A percentile compares a stretch with the other conserved stretches of the same genome.
phyloP scores from a whole-genome alignment of 2,888 invertebrate genomes.

The Ophion slaviceki region DNA sequence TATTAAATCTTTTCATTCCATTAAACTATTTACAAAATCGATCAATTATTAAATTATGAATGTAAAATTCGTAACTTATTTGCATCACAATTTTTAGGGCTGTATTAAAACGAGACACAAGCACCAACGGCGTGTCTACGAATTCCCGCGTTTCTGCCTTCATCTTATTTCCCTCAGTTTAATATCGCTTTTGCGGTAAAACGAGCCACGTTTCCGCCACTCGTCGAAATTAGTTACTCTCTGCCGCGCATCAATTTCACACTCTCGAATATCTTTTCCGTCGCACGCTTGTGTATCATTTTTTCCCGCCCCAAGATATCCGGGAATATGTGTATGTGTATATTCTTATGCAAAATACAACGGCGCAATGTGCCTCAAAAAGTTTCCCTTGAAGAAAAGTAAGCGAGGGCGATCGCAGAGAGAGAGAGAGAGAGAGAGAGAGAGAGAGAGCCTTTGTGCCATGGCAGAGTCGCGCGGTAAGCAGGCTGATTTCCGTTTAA shows the following conservation, averaged over 20 bases:
- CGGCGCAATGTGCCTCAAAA: slow-evolving; percentile 72
- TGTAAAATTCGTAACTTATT: background rate
- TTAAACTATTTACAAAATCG: no score
- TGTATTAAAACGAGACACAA: slow-evolving; percentile 23
- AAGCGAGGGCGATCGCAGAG: slow-evolving; percentile 61
- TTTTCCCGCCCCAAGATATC: slow-evolving; percentile 47
- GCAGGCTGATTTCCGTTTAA: slow-evolving; percentile 79
- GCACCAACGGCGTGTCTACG: background rate
- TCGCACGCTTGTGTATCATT: slow-evolving; percentile 32
- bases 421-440: slow-evolving; percentile 39
- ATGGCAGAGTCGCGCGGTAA: slow-evolving; percentile 70
- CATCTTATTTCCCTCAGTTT: slow-evolving; percentile 22
- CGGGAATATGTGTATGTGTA: slow-evolving; percentile 14
- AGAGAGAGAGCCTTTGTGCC: slow-evolving; percentile 65
- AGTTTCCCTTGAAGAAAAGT: slow-evolving; percentile 70
- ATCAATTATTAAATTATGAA: no score
- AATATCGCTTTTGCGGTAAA: slow-evolving; percentile 44
- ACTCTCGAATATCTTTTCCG: slow-evolving; percentile 59
- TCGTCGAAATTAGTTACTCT: slow-evolving; percentile 55
- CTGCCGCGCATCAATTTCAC: slow-evolving; percentile 67
- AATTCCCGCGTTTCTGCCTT: slow-evolving; percentile 20
- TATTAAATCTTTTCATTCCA: no score
- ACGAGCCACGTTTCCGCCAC: slow-evolving; percentile 44
- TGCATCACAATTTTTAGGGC: slow-evolving; percentile 8
- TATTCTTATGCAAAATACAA: slow-evolving; percentile 38